These are phyloP conservation scores for Limenitis camilla DNA, from an alignment of 2,888 invertebrate genomes.

Conservation along the genomic window DNA sequence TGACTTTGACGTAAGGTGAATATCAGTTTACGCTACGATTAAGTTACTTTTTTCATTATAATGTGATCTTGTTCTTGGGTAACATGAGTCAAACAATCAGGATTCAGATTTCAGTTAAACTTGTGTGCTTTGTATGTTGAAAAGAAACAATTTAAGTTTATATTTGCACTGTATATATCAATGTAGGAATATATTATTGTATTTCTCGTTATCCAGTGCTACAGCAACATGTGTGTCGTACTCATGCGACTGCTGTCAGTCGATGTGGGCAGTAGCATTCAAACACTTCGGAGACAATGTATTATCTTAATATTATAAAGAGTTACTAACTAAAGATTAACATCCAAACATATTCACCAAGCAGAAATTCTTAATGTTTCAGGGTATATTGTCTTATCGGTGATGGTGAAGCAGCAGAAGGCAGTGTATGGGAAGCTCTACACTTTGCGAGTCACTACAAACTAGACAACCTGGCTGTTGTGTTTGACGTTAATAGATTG, in stretches of 20 bases:
- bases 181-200: background rate
- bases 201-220: background rate
- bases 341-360: too few relatives aligned
- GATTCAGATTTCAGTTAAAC: too few relatives aligned
- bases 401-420: conserved; percentile 99
- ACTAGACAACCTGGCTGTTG: conserved; percentile 95
- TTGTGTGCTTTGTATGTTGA: too few relatives aligned
- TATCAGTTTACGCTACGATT: too few relatives aligned
- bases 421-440: conserved; percentile 97
- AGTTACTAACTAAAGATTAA: too few relatives aligned
- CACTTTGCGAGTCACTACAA: conserved; percentile 96
- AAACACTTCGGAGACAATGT: conserved; percentile 6
- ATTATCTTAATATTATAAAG: too few relatives aligned
- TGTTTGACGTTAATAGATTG: conserved; percentile 97
- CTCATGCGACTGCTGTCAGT: conserved; percentile 35
- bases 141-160: too few relatives aligned
- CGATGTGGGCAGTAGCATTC: conserved; percentile 35
- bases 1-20: too few relatives aligned
- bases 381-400: conserved; percentile 97
- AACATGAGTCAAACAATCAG: too few relatives aligned
- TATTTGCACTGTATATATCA: background rate
- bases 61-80: too few relatives aligned
- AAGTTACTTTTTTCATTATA: too few relatives aligned
- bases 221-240: conserved; percentile 29
- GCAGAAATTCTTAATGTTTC: conserved; percentile 25